phyloP scores from a whole-genome alignment of 2,797 vertebrate genomes.

The Neoniphon sammara region DNA sequence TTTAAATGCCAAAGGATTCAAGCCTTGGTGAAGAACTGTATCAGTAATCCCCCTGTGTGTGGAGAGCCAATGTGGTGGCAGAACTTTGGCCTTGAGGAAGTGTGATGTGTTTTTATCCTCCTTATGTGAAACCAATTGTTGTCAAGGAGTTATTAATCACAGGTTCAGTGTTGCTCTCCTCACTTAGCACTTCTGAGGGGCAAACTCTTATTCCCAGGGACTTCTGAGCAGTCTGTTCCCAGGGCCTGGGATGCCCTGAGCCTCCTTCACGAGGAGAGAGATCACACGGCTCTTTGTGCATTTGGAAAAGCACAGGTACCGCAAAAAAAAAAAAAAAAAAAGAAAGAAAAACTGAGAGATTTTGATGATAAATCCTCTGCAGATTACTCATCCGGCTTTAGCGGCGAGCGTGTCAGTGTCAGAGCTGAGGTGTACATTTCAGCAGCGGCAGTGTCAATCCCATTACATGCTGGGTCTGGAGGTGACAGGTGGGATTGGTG shows the following conservation, averaged over 20 bases:
- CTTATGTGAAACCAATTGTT: constrained; percentile 70
- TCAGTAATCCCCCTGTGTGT: neutral
- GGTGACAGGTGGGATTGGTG: constrained; percentile 62
- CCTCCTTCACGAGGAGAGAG: constrained; percentile 10
- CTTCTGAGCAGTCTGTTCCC: neutral
- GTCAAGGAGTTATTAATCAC: constrained; percentile 72
- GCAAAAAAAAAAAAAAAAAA: neutral
- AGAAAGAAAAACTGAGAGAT: no score
- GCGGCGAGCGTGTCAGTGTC: constrained; percentile 33
- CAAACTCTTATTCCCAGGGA: constrained; percentile 17
- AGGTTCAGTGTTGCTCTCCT: constrained; percentile 66
- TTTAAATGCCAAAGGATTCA: constrained; percentile 16
- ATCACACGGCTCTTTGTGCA: constrained; percentile 7
- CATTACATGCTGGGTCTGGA: constrained; percentile 58
- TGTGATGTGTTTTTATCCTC: constrained; percentile 57
- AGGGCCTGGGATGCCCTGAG: neutral
- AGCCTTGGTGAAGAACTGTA: neutral
- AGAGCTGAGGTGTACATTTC: constrained; percentile 77
- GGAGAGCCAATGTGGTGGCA: constrained; percentile 1
- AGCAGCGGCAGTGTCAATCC: constrained; percentile 72
- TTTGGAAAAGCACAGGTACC: neutral
- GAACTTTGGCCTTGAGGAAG: constrained; percentile 68
- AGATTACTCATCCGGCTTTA: neutral
- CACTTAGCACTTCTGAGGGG: constrained; percentile 51
- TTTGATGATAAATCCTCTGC: neutral